Conservation (phyloP, 2,888 invertebrate genomes). For the Aphodius sticticus region DNA sequence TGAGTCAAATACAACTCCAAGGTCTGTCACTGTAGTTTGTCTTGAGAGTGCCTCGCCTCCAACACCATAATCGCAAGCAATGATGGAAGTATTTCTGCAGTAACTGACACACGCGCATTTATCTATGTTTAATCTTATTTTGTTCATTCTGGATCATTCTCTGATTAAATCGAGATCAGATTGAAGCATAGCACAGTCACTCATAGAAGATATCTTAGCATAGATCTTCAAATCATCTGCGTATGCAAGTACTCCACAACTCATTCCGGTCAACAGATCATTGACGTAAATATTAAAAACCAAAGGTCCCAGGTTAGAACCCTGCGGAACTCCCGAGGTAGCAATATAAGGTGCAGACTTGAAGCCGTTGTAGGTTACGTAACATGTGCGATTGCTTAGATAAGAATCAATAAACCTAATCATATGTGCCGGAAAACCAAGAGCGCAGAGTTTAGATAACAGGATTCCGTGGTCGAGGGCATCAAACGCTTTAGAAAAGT, state of each 20-base stretch:
- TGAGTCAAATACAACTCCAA: neutral
- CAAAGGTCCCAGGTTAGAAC: too few species aligned
- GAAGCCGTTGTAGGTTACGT: too few species aligned
- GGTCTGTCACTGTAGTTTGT: neutral
- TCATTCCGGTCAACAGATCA: too few species aligned
- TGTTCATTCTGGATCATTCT: neutral
- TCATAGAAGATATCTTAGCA: too few species aligned
- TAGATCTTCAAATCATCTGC: too few species aligned
- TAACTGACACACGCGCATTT: neutral
- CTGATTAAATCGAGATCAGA: neutral
- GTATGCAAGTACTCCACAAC: too few species aligned
- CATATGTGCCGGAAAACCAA: neutral
- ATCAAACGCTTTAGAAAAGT: slow-evolving; percentile 5
- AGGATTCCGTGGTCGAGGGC: neutral
- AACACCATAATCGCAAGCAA: neutral
- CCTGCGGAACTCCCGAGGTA: too few species aligned
- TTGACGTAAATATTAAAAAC: too few species aligned
- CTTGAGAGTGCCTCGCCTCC: neutral
- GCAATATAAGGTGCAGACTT: too few species aligned
- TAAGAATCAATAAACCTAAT: too few species aligned
- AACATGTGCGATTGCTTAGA: too few species aligned
- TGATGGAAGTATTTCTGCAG: neutral
- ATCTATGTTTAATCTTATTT: neutral
- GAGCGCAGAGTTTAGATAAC: slow-evolving; percentile 1
- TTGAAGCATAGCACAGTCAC: neutral